Percentiles rank a stretch among this genome's conserved stretches.
phyloP scores from a whole-genome alignment of 1,140 invertebrate species.

The Phthorimaea operculella region DNA sequence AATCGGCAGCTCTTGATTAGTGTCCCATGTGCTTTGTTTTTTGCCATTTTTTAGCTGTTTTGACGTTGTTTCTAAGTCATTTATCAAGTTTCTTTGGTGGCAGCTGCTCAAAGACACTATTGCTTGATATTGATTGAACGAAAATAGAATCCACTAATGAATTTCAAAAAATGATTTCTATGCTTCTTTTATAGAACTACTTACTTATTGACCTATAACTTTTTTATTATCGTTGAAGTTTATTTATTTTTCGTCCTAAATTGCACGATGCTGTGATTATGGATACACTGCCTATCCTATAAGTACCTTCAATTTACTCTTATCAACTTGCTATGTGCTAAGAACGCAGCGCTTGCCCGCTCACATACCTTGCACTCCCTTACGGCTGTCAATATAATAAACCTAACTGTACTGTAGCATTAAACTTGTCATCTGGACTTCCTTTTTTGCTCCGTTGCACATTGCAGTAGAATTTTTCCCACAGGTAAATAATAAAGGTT shows the following conservation, averaged over 20 bases:
- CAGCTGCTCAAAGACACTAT: conserved; percentile 29
- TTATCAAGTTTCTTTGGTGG: conserved; percentile 41
- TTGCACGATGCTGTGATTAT: too few relatives aligned
- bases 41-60: conserved; percentile 41
- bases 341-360: too few relatives aligned
- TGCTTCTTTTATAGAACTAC: too few relatives aligned
- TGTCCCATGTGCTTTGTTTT: conserved; percentile 52
- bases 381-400: background rate
- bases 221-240: too few relatives aligned
- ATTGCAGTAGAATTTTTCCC: background rate
- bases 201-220: too few relatives aligned
- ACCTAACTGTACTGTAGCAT: background rate
- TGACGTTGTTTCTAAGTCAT: conserved; percentile 25
- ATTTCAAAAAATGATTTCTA: too few relatives aligned
- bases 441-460: background rate
- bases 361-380: background rate
- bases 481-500: conserved; percentile 3
- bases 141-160: too few relatives aligned
- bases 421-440: background rate
- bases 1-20: conserved; percentile 58
- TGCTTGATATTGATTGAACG: too few relatives aligned
- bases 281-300: too few relatives aligned
- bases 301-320: too few relatives aligned
- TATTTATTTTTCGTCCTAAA: too few relatives aligned
- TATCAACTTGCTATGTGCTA: too few relatives aligned